Base-by-base conservation (phyloP, 2,888 invertebrate genomes). In the Synergus umbraculus region DNA sequence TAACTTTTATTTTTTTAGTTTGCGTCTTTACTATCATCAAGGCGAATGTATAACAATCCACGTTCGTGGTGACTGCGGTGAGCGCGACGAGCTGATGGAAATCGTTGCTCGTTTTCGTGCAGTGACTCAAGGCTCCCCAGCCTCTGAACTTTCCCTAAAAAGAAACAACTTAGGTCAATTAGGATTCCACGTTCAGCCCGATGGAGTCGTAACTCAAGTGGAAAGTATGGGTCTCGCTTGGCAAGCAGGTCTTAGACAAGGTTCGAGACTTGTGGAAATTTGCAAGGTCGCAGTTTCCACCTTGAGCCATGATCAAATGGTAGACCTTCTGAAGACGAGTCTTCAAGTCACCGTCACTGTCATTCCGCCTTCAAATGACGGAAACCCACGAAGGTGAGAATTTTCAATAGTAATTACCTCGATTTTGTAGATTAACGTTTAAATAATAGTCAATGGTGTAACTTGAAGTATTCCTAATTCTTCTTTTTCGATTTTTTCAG, bases 141-240 rank as follows among this genome's bases (percentile, higher is more conserved):
- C 96, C 12, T 95, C 96, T 85, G 98, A 98, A 92, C 93, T 97
- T 86, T 95, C 96, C 78, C 93, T 98, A 81, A 95, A 96, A 88
- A 94, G 98, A 29, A 98, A 97, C 89, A 95, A 95, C 76, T 94
- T 96, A 86, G 96, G 97, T 15, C 98, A 98, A 90, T 94, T 98
- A 73, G 98, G 97, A 15, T 97, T 97, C 92, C 97, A 97, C 92
- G 97, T 98, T 58, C 97, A 98, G 89, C 97, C 97, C 18, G 98
- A 98, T 92, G 98, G 98, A 4, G 95, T 98, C 41, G 97, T 98
- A 46, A 98, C 98, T 4, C 96, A 98, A 88, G 98, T 98, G n/a
- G 98, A 98, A 91, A 94, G 93, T 86, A 93, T 94, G 90, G 95
- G 95, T 43, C 93, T 93, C 54, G 96, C 96, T 46, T 95, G 95